Conservation (phyloP, 53 echinoderm and acorn worm species). For the Actinopyga echinites region DNA sequence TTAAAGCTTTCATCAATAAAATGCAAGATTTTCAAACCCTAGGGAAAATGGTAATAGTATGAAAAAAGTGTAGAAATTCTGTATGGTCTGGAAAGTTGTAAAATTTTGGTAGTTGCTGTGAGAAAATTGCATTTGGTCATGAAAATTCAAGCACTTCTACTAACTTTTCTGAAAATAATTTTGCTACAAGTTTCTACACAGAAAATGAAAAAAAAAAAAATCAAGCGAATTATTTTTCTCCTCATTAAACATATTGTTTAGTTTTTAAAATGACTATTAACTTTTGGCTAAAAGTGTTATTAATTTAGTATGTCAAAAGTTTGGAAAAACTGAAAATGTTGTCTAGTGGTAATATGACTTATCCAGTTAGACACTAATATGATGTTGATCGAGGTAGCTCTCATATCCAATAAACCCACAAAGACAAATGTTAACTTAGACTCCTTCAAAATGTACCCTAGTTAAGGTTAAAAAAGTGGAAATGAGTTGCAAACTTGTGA, state of each 20-base stretch:
- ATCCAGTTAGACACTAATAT: too few relatives aligned
- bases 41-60: neutral
- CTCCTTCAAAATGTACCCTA: too few relatives aligned
- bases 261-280: neutral
- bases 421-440: too few relatives aligned
- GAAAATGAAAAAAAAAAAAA: neutral
- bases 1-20: neutral
- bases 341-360: neutral
- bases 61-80: neutral
- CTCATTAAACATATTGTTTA: neutral
- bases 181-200: neutral
- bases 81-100: neutral
- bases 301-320: neutral
- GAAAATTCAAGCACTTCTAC: neutral
- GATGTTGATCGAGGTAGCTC: too few relatives aligned
- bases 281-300: neutral
- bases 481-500: too few relatives aligned
- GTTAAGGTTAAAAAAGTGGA: too few relatives aligned
- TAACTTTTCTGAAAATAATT: neutral
- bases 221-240: neutral
- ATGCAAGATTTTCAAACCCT: neutral
- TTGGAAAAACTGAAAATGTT: neutral
- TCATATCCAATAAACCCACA: too few relatives aligned
- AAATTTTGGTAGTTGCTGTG: neutral
- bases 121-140: neutral